Evolutionary conservation across 2,888 invertebrate species (phyloP).

Genomic region (Cryptus viduatorius): DNA sequence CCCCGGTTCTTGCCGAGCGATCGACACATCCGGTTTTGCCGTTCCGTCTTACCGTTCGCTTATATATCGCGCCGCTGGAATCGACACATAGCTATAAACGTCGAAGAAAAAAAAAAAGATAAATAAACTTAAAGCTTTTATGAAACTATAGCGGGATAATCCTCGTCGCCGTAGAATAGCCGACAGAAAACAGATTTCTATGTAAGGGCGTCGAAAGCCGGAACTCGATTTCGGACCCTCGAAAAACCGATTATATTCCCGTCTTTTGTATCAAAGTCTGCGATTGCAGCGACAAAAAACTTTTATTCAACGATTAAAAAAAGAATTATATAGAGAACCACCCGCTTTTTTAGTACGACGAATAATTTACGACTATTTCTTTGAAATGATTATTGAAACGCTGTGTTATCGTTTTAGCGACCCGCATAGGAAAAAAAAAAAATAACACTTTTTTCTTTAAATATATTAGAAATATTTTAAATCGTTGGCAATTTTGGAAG

Average conservation of each 20-base stretch:
- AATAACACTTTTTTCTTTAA: neutral
- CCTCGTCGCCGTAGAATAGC: slow-evolving; percentile 1
- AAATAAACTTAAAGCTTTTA: slow-evolving; percentile 26
- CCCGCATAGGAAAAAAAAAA: too few relatives aligned
- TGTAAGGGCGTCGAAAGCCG: neutral
- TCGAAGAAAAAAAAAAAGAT: slow-evolving; percentile 25
- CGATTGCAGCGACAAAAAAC: neutral
- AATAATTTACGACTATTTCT: too few relatives aligned
- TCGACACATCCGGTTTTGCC: slow-evolving; percentile 70
- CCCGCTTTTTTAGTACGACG: too few relatives aligned
- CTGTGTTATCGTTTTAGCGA: too few relatives aligned
- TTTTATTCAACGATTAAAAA: neutral
- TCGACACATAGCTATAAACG: slow-evolving; percentile 59
- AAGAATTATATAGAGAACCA: neutral
- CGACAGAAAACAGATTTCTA: neutral
- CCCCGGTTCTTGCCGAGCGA: slow-evolving; percentile 58
- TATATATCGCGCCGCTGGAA: slow-evolving; percentile 21
- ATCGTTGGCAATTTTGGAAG: too few relatives aligned
- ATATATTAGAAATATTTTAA: too few relatives aligned
- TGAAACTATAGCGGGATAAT: neutral
- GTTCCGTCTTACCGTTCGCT: slow-evolving; percentile 38
- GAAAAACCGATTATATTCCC: neutral
- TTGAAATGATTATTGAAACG: too few relatives aligned
- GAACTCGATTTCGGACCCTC: neutral
- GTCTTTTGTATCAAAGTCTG: neutral